Evolutionary conservation across 2,113 vertebrate species (phyloP).

Genomic region (Carassius auratus): DNA sequence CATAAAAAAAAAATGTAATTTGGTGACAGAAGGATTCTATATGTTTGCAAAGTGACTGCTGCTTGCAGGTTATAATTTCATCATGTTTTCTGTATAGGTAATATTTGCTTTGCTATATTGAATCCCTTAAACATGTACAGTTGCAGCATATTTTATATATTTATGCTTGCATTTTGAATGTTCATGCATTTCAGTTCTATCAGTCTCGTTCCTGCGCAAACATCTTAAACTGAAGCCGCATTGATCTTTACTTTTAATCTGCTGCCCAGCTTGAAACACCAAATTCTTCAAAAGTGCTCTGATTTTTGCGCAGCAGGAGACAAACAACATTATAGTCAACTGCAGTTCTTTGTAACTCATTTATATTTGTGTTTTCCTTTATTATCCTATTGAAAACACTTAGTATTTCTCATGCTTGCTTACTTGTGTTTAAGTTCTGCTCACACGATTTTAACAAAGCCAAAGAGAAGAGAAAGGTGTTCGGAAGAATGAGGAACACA

Average conservation of each 20-base stretch:
- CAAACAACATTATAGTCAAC: not conserved
- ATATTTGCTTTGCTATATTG: not conserved
- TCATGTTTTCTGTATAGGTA: not conserved
- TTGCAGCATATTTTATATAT: constrained; percentile 9
- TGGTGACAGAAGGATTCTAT: not conserved
- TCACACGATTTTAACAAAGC: not conserved
- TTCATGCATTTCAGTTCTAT: constrained; percentile 4
- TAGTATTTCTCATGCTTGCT: not conserved
- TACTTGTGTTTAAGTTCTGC: not conserved
- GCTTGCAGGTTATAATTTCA: not conserved
- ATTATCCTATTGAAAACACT: not conserved
- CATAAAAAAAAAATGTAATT: no score
- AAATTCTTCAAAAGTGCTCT: constrained; percentile 22
- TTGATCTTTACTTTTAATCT: constrained; percentile 45
- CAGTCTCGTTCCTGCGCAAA: not conserved
- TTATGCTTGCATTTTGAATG: constrained; percentile 10
- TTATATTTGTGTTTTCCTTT: not conserved
- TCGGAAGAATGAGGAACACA: not conserved
- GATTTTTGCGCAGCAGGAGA: constrained; percentile 20
- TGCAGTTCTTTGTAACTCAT: constrained; percentile 11
- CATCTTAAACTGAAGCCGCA: not conserved
- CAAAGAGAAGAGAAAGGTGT: not conserved
- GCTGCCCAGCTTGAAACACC: constrained; percentile 4
- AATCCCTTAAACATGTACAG: not conserved
- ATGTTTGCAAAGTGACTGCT: not conserved